Evolutionary conservation across 2,113 vertebrate genomes (phyloP).

Genomic region (Hippocampus abdominalis): DNA sequence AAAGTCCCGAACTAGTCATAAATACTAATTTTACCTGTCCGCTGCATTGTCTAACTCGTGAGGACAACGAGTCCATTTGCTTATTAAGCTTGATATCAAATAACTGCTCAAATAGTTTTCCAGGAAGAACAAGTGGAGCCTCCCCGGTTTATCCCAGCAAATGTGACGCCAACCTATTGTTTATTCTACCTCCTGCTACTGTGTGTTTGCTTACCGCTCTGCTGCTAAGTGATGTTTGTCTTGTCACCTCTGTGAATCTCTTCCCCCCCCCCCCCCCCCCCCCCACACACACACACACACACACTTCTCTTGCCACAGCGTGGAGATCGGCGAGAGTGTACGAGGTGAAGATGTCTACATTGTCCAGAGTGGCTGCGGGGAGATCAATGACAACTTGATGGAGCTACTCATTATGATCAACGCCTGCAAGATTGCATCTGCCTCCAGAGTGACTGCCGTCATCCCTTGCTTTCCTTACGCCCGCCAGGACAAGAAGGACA

Average conservation of each 20-base stretch:
- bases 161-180: slow-evolving; percentile 25
- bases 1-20: no score
- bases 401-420: slow-evolving; percentile 81
- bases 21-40: no score
- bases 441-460: slow-evolving; percentile 76
- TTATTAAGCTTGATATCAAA: neutral
- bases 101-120: neutral
- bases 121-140: neutral
- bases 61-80: no score
- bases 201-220: slow-evolving; percentile 16
- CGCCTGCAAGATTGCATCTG: slow-evolving; percentile 79
- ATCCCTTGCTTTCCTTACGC: slow-evolving; percentile 80
- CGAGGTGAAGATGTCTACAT: slow-evolving; percentile 82
- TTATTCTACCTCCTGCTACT: slow-evolving; percentile 28
- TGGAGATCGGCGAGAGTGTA: slow-evolving; percentile 79
- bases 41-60: no score
- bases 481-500: slow-evolving; percentile 81
- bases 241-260: slow-evolving; percentile 17
- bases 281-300: neutral
- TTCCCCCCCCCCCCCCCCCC: neutral
- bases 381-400: slow-evolving; percentile 81
- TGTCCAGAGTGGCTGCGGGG: slow-evolving; percentile 78
- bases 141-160: neutral
- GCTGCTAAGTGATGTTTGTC: slow-evolving; percentile 43
- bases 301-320: slow-evolving; percentile 45